Conservation (phyloP, 1,140 invertebrate species). For the Olivierus martensii region DNA sequence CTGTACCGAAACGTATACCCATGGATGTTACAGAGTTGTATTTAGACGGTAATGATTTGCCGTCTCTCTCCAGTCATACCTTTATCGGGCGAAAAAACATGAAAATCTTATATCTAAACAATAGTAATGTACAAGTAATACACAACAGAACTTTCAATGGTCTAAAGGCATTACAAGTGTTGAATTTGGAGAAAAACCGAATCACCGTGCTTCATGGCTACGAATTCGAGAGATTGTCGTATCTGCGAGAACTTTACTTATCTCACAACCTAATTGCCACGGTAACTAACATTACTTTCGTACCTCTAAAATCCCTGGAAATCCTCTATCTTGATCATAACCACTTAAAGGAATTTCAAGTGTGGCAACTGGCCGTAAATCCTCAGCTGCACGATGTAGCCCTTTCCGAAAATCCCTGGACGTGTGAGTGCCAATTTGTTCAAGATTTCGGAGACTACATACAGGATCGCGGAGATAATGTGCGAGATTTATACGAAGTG, state of each 20-base stretch:
- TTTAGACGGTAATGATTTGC: slow-evolving; percentile 77
- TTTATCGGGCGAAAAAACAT: slow-evolving; percentile 82
- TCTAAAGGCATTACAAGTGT: slow-evolving; percentile 51
- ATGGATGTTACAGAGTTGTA: slow-evolving; percentile 91
- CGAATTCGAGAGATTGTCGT: slow-evolving; percentile 59
- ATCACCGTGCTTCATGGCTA: slow-evolving; percentile 63
- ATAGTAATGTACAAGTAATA: slow-evolving; percentile 65
- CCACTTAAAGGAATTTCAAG: slow-evolving; percentile 53
- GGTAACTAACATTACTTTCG: slow-evolving; percentile 66
- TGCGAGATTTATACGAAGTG: slow-evolving; percentile 21
- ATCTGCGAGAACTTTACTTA: slow-evolving; percentile 64
- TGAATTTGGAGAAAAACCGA: slow-evolving; percentile 59
- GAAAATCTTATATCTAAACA: slow-evolving; percentile 71
- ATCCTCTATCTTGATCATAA: slow-evolving; percentile 73
- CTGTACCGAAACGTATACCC: slow-evolving; percentile 69
- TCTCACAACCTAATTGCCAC: slow-evolving; percentile 65
- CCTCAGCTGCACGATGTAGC: slow-evolving; percentile 27
- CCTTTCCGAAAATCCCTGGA: slow-evolving; percentile 32
- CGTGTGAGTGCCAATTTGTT: slow-evolving; percentile 34
- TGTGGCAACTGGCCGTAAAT: slow-evolving; percentile 30
- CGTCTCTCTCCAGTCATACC: slow-evolving; percentile 69
- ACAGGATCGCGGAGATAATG: slow-evolving; percentile 22
- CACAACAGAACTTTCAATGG: slow-evolving; percentile 84
- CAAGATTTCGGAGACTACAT: slow-evolving; percentile 27
- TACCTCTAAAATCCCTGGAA: slow-evolving; percentile 59